A percentile compares a stretch with the other conserved stretches of the same genome.
phyloP scores from a whole-genome alignment of 2,797 vertebrate genomes.

The Denticeps clupeoides region DNA sequence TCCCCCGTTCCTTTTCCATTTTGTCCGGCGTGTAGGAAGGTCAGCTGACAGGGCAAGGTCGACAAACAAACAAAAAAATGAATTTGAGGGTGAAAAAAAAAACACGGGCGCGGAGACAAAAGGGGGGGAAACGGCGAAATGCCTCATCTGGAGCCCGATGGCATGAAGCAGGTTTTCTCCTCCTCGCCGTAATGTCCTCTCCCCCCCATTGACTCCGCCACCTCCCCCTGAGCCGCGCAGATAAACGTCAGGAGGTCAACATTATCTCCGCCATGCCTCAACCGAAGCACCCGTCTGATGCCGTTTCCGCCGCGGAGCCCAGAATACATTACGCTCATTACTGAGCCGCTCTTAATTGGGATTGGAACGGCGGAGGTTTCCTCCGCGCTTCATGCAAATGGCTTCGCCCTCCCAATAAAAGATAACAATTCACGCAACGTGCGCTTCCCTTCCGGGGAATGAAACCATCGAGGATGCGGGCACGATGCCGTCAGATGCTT shows the following conservation, averaged over 20 bases:
- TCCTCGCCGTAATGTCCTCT: slow-evolving; percentile 54
- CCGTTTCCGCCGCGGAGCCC: not conserved
- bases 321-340: slow-evolving; percentile 1
- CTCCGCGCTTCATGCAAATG: no score
- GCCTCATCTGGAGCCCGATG: slow-evolving; percentile 33
- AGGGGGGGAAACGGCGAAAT: slow-evolving; percentile 12
- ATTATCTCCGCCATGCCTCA: slow-evolving; percentile 3
- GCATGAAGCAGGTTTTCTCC: slow-evolving; percentile 47
- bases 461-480: no score
- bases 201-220: slow-evolving; percentile 53
- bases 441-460: no score
- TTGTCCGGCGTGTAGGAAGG: slow-evolving; percentile 53
- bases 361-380: not conserved
- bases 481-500: no score
- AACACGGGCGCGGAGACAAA: slow-evolving; percentile 37
- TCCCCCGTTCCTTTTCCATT: slow-evolving; percentile 21
- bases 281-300: not conserved
- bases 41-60: slow-evolving; percentile 63
- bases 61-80: slow-evolving; percentile 39
- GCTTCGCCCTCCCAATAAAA: no score
- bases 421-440: no score
- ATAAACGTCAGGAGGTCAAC: slow-evolving; percentile 7
- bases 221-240: slow-evolving; percentile 40
- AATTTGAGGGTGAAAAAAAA: slow-evolving; percentile 40
- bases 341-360: not conserved